Evolutionary conservation across 2,888 invertebrate species (phyloP), one percentile per base, ranked within the genome.

Genomic region (Malthinus flaveolus): DNA sequence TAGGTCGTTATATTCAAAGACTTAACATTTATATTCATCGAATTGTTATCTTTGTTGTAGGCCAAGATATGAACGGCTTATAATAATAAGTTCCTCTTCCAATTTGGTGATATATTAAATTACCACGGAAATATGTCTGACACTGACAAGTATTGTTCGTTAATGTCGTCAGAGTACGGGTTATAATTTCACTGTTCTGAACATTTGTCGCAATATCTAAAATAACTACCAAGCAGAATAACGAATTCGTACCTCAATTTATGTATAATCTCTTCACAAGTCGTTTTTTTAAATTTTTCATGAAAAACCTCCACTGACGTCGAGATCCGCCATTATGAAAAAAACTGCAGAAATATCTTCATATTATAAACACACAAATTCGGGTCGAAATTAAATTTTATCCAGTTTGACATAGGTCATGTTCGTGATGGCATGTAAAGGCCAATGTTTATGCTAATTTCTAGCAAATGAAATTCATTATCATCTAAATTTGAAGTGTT

Each of bases 61-160:
- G 39, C 15, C 39, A 42, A 42, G 59, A 63, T 42, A 42, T 42
- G 39, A 42, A 42, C 39, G 39, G 39, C 39, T 42, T 42, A 66
- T 61, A 64, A 65, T 64, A 62, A 65, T 46, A 48, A 50, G 46
- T 54, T 67, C 58, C 52, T 59, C 60, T 65, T 71, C 66, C 67
- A 68, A 69, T 71, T 70, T 65, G 62, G 65, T 63, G 66, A 71
- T 72, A 68, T 71, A 72, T 72, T 69, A 71, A 72, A 72, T 71
- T 72, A 69, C 62, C 64, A 54, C 63, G 70, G 70, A 71, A 72
- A 69, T 68, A 68, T 67, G 68, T 67, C 73, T 72, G 73, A 71
- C 72, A 71, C 66, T 71, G 73, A 74, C 73, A 72, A 70, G 71
- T 71, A 73, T 72, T 73, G 71, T 72, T 72, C 68, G 66, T 66